Evolutionary conservation across 1,140 invertebrate genomes (phyloP).

Genomic region (Medauroidea extradentata): DNA sequence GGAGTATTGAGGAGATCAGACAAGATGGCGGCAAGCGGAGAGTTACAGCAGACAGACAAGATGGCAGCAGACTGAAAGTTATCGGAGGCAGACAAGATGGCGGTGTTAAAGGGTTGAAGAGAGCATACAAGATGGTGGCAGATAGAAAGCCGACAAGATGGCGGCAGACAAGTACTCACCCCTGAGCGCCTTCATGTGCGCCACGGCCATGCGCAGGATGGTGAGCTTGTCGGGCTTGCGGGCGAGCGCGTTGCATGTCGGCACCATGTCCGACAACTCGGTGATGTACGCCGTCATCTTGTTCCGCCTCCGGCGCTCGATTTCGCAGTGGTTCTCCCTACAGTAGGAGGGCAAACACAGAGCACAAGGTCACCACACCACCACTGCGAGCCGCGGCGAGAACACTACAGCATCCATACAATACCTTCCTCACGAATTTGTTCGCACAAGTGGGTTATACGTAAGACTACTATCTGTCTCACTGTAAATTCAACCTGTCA

Average conservation of each 20-base stretch:
- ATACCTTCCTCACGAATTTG: too few species aligned
- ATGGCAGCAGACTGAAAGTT: background rate
- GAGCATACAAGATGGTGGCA: background rate
- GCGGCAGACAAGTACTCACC: slow-evolving; percentile 52
- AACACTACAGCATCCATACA: too few species aligned
- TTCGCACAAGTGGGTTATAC: too few species aligned
- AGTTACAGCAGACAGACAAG: too few species aligned
- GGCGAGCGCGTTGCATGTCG: slow-evolving; percentile 94
- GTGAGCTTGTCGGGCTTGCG: slow-evolving; percentile 99
- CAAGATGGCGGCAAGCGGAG: too few species aligned
- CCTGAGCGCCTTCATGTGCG: slow-evolving; percentile 96
- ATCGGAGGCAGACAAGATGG: background rate
- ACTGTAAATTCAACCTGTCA: too few species aligned
- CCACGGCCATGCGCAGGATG: slow-evolving; percentile 98
- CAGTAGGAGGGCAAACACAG: slow-evolving; percentile 28
- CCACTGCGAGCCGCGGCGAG: background rate
- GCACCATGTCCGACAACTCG: slow-evolving; percentile 99
- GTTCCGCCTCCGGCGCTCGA: slow-evolving; percentile 94
- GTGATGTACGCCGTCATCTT: slow-evolving; percentile 99
- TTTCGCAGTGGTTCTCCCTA: slow-evolving; percentile 99
- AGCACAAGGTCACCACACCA: slow-evolving; percentile 1
- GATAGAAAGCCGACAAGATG: background rate
- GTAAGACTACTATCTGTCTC: too few species aligned
- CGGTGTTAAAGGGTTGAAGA: background rate
- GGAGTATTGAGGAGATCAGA: too few species aligned